These are phyloP conservation scores for Eclectus roratus DNA, from an alignment of 2,113 vertebrate genomes.

Conservation along the genomic window DNA sequence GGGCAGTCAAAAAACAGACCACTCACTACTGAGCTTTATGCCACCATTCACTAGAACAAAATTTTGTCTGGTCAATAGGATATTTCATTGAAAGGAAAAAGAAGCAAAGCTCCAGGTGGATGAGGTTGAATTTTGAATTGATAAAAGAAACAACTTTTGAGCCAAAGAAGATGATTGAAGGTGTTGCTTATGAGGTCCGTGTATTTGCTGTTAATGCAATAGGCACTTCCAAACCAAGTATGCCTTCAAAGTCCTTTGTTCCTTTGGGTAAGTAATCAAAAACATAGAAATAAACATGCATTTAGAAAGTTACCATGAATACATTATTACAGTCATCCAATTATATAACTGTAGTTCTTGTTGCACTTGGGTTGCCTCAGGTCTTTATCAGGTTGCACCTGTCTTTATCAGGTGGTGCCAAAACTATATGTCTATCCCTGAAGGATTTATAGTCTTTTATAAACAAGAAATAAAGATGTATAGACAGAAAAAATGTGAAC, in stretches of 20 bases:
- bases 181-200: conserved; percentile 94
- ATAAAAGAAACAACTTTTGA: conserved; percentile 94
- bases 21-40: background rate
- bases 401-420: background rate
- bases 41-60: background rate
- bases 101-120: conserved; percentile 99
- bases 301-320: background rate
- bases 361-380: background rate
- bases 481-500: background rate
- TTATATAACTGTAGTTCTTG: background rate
- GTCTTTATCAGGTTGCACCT: background rate
- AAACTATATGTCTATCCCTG: background rate
- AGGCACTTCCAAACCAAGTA: conserved; percentile 92
- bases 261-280: conserved; percentile 87
- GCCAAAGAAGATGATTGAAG: conserved; percentile 99
- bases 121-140: conserved; percentile 97
- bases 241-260: conserved; percentile 93
- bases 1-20: background rate
- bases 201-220: conserved; percentile 95
- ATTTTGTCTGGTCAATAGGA: conserved; percentile 70
- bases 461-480: background rate
- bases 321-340: background rate
- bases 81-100: conserved; percentile 98
- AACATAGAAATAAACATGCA: background rate
- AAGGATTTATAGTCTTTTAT: background rate